phyloP scores from a whole-genome alignment of 2,888 invertebrate genomes.

The Brenthis hecate region DNA sequence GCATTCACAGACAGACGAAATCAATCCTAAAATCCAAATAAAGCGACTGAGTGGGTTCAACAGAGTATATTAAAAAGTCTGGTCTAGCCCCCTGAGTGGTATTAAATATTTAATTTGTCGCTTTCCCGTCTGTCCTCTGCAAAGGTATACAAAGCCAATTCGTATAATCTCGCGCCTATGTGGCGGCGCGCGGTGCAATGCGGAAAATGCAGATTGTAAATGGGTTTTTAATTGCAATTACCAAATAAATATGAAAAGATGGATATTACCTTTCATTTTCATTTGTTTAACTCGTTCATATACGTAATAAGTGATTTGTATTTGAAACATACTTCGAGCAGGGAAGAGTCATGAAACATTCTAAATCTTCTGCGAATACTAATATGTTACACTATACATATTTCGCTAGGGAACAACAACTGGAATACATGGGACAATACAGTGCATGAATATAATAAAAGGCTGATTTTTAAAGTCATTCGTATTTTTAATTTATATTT shows the following conservation, averaged over 20 bases:
- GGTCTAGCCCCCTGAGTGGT: slow-evolving; percentile 48
- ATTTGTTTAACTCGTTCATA: neutral
- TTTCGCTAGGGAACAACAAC: no score
- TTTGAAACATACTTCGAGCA: neutral
- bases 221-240: slow-evolving; percentile 17
- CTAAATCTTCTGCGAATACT: no score
- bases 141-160: slow-evolving; percentile 42
- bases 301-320: neutral
- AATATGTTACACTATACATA: no score
- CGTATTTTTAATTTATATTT: no score
- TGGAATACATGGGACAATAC: no score
- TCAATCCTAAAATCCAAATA: slow-evolving; percentile 41
- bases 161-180: slow-evolving; percentile 4
- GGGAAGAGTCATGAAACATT: no score
- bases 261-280: neutral
- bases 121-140: slow-evolving; percentile 46
- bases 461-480: no score
- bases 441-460: no score
- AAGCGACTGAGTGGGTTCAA: slow-evolving; percentile 33
- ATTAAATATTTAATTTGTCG: slow-evolving; percentile 67
- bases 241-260: neutral
- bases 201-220: slow-evolving; percentile 29
- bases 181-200: slow-evolving; percentile 25
- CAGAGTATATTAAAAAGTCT: slow-evolving; percentile 41
- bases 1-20: slow-evolving; percentile 28